phyloP scores from a whole-genome alignment of 2,888 invertebrate species.

The Drosophila greeni region DNA sequence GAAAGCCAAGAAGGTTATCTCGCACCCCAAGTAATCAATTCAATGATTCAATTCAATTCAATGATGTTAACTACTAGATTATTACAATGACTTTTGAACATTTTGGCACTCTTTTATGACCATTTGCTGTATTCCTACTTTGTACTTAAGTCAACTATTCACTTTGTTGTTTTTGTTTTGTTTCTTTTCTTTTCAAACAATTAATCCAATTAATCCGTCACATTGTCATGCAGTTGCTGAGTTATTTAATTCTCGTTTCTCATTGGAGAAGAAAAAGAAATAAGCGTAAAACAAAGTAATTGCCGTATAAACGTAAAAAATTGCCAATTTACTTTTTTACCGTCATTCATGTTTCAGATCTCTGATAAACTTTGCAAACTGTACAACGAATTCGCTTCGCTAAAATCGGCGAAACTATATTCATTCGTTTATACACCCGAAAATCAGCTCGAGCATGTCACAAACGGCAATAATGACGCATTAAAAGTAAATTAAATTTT shows the following conservation, averaged over 20 bases:
- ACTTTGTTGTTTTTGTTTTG: background rate
- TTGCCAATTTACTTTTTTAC: constrained; percentile 6
- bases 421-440: background rate
- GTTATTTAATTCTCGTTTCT: background rate
- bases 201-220: background rate
- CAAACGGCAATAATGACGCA: constrained; percentile 63
- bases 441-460: constrained; percentile 31
- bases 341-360: constrained; percentile 18
- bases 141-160: no score
- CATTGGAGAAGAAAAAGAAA: background rate
- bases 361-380: constrained; percentile 40
- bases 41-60: no score
- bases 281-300: background rate
- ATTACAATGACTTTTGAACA: no score
- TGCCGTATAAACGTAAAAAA: background rate
- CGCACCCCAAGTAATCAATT: background rate
- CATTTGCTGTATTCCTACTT: background rate
- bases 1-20: background rate
- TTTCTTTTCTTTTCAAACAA: background rate
- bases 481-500: constrained; percentile 60
- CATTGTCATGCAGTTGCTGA: no score
- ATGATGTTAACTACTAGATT: background rate
- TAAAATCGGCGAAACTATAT: constrained; percentile 8
- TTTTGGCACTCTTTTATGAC: background rate
- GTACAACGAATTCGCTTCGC: constrained; percentile 2